phyloP scores from a whole-genome alignment of 2,797 vertebrate species.

The Platyrinchus mystaceus region DNA sequence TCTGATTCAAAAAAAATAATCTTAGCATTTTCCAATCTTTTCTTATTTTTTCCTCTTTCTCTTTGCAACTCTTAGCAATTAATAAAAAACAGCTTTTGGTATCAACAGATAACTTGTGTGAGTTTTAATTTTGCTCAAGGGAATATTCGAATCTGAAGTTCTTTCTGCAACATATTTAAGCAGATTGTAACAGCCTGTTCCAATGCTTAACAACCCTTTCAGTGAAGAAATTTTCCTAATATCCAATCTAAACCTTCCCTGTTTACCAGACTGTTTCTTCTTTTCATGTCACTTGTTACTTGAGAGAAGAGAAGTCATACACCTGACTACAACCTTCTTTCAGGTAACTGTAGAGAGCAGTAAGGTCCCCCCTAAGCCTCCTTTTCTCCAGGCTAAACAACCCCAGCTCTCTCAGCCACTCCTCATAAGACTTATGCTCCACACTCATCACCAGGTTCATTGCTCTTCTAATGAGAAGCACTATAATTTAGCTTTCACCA shows the following conservation, averaged over 20 bases:
- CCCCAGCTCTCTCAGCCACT: rapidly evolving
- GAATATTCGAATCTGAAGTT: no score
- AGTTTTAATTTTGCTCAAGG: no score
- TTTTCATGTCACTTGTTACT: rapidly evolving
- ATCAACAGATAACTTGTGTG: no score
- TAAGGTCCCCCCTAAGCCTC: background rate
- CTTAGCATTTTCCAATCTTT: no score
- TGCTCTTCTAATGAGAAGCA: background rate
- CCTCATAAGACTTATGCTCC: rapidly evolving
- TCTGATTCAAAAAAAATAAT: no score
- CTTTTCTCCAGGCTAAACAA: background rate
- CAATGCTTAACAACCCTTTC: background rate
- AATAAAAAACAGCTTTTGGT: no score
- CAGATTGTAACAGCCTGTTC: background rate
- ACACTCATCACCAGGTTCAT: background rate
- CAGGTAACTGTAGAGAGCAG: rapidly evolving
- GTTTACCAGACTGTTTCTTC: background rate
- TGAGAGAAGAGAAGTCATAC: rapidly evolving
- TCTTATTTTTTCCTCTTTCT: no score
- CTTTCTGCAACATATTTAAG: no score
- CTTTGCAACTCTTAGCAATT: no score
- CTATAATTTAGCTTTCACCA: background rate
- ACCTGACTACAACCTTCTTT: rapidly evolving
- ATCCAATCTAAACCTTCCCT: background rate
- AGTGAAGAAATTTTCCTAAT: background rate